Percentiles rank a stretch among this genome's conserved stretches.
Conservation (phyloP, 2,113 vertebrate genomes). For the Melanostigma gelatinosum region DNA sequence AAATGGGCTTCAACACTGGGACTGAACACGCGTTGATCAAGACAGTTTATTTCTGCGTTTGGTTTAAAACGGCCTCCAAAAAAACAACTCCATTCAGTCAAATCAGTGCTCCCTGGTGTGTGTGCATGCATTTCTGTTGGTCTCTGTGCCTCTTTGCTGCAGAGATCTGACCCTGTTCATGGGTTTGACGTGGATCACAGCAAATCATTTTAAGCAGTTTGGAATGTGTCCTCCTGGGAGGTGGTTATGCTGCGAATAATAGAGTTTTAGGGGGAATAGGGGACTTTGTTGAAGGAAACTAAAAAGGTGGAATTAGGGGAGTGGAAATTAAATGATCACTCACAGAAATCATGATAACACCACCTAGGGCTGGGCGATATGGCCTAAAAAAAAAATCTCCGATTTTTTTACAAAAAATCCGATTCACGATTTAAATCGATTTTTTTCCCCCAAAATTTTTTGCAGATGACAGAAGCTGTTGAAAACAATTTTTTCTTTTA, state of each 20-base stretch:
- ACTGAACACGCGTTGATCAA: neutral
- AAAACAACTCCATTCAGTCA: too few relatives aligned
- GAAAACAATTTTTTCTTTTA: too few relatives aligned
- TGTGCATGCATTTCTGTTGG: neutral
- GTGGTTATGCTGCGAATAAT: slow-evolving; percentile 19
- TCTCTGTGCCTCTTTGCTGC: slow-evolving; percentile 19
- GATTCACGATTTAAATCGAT: too few relatives aligned
- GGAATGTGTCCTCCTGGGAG: slow-evolving; percentile 33
- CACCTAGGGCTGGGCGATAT: too few relatives aligned
- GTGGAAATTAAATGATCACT: neutral
- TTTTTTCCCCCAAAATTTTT: too few relatives aligned
- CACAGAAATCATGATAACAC: neutral
- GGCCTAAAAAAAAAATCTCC: too few relatives aligned
- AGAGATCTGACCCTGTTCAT: slow-evolving; percentile 53
- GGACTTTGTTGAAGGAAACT: neutral
- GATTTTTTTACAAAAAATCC: too few relatives aligned
- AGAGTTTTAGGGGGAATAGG: neutral
- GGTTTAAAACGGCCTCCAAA: neutral
- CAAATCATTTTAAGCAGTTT: slow-evolving; percentile 51
- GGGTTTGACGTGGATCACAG: slow-evolving; percentile 46
- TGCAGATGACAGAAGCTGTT: too few relatives aligned
- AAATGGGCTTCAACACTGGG: neutral
- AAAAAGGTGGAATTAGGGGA: neutral
- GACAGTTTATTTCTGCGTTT: neutral
- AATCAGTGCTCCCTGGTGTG: neutral